Percentiles rank a stretch among this genome's conserved stretches.
Conservation (phyloP, 92 coral and sea anemone genomes). For the Paragorgia papillata region DNA sequence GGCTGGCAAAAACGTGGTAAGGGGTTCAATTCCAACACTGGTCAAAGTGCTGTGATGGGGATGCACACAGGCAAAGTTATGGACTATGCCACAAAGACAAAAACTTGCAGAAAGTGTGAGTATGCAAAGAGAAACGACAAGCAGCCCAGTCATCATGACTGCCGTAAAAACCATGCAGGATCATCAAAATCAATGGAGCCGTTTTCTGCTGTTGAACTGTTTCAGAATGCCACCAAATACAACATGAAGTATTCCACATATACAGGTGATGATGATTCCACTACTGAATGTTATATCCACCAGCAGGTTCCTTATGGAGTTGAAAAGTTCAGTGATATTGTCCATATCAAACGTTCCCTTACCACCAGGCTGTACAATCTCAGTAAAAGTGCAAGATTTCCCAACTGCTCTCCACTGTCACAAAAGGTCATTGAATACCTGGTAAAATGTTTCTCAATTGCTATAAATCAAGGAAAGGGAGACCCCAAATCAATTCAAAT, state of each 20-base stretch:
- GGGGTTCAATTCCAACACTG: constrained; percentile 63
- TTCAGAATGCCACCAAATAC: constrained; percentile 37
- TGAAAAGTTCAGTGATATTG: constrained; percentile 66
- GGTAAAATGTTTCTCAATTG: constrained; percentile 25
- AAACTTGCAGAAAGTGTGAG: constrained; percentile 52
- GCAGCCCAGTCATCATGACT: constrained; percentile 54
- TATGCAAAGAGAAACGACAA: constrained; percentile 32
- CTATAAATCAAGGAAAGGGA: constrained; percentile 15
- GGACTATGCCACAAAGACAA: constrained; percentile 51
- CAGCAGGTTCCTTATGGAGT: constrained; percentile 57
- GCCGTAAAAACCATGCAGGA: constrained; percentile 53
- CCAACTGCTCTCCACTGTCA: constrained; percentile 43
- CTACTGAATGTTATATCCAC: constrained; percentile 56
- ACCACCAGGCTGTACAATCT: constrained; percentile 60
- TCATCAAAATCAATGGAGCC: constrained; percentile 75
- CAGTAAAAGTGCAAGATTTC: constrained; percentile 47
- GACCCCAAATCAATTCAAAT: no score
- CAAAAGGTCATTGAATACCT: constrained; percentile 33
- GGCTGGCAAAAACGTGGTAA: constrained; percentile 72
- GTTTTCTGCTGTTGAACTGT: constrained; percentile 51
- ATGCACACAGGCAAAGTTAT: constrained; percentile 54
- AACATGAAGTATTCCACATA: constrained; percentile 55
- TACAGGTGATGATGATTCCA: constrained; percentile 71
- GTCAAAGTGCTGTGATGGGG: constrained; percentile 64
- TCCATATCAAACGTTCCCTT: constrained; percentile 60